phyloP scores from a whole-genome alignment of 2,888 invertebrate species.

The Creontiades dilutus region DNA sequence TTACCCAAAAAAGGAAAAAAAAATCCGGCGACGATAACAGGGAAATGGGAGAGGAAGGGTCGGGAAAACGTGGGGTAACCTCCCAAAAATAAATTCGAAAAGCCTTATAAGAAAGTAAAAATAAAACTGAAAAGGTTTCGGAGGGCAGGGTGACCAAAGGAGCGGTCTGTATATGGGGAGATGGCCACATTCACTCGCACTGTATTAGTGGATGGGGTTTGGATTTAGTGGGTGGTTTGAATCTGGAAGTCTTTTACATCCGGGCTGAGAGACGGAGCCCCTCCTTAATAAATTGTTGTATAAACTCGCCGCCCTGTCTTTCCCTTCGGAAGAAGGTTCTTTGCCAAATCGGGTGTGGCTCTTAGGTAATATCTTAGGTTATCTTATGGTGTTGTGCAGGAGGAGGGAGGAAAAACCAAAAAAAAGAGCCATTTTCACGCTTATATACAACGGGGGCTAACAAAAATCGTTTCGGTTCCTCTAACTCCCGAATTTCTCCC shows the following conservation, averaged over 20 bases:
- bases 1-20: not conserved
- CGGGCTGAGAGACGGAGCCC: constrained; percentile 27
- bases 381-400: constrained; percentile 46
- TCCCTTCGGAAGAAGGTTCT: constrained; percentile 23
- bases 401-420: not conserved
- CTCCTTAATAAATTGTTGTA: constrained; percentile 66
- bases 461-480: not conserved
- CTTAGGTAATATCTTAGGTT: constrained; percentile 53
- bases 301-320: constrained; percentile 58
- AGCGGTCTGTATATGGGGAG: constrained; percentile 60
- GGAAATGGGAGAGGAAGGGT: not conserved
- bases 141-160: constrained; percentile 46
- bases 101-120: constrained; percentile 46
- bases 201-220: constrained; percentile 43
- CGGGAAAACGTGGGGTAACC: not conserved
- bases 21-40: not conserved
- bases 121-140: constrained; percentile 26
- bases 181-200: constrained; percentile 65
- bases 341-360: constrained; percentile 69
- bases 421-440: not conserved
- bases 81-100: constrained; percentile 62
- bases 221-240: constrained; percentile 64
- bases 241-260: constrained; percentile 66
- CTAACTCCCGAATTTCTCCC: not conserved
- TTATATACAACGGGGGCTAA: constrained; percentile 14